Percentiles rank a stretch among this genome's conserved stretches.
Conservation (phyloP, 2,113 vertebrate species). For the Mustela lutreola region DNA sequence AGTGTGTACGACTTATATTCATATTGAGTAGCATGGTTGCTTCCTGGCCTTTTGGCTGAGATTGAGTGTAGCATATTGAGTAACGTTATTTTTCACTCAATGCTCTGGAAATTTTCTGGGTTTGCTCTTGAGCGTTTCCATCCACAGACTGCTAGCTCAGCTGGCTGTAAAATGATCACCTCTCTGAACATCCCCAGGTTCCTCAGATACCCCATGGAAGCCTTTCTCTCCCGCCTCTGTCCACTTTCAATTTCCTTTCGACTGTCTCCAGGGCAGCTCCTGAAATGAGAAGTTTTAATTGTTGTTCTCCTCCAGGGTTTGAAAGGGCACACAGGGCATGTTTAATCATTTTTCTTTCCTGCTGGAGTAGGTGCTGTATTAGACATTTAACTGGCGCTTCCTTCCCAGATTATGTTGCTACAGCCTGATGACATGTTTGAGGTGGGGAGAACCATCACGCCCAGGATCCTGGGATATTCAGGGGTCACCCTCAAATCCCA, state of each 20-base stretch:
- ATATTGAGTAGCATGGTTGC: background rate
- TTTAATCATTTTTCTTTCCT: conserved; percentile 42
- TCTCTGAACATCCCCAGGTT: background rate
- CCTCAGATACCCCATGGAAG: background rate
- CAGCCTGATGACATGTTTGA: background rate
- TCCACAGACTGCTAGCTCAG: background rate
- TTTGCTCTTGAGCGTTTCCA: background rate
- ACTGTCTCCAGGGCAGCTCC: conserved; percentile 15
- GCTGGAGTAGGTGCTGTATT: background rate
- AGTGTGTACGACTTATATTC: background rate
- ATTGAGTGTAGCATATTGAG: background rate
- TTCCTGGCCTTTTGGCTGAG: too few species aligned
- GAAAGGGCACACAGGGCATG: background rate
- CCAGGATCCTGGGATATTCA: background rate
- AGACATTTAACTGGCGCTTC: background rate
- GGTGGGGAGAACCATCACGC: background rate
- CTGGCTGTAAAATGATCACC: background rate
- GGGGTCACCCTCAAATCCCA: background rate
- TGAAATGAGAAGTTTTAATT: conserved; percentile 51
- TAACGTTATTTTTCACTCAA: background rate
- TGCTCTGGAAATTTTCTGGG: background rate
- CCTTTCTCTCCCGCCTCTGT: background rate
- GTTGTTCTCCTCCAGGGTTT: background rate
- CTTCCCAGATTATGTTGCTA: accelerated
- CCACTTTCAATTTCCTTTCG: conserved; percentile 50